phyloP scores from a whole-genome alignment of 2,888 invertebrate genomes.

The Tetranychus piercei region DNA sequence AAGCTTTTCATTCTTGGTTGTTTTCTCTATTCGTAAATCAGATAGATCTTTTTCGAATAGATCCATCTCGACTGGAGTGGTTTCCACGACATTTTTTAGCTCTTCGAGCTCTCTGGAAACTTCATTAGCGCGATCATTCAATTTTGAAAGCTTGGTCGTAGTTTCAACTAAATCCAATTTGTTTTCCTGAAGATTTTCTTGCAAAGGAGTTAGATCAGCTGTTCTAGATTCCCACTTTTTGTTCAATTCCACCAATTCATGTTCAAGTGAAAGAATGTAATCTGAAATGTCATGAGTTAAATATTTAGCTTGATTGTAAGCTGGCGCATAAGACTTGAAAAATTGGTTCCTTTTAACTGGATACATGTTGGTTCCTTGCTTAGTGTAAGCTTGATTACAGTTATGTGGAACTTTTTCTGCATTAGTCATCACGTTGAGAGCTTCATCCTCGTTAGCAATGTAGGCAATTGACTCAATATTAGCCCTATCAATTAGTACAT shows the following conservation, averaged over 20 bases:
- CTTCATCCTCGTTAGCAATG: slow-evolving; percentile 49
- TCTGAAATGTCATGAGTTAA: not conserved
- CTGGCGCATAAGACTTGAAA: slow-evolving; percentile 1
- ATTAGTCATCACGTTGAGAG: slow-evolving; percentile 47
- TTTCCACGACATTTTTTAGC: slow-evolving; percentile 4
- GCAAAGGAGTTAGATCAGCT: not conserved
- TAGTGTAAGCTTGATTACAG: slow-evolving; percentile 29
- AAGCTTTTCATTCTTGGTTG: not conserved
- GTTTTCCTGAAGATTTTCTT: not conserved
- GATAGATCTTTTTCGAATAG: slow-evolving; percentile 5
- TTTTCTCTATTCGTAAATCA: not conserved
- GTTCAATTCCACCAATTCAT: not conserved
- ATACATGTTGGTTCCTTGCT: slow-evolving; percentile 24
- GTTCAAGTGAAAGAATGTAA: not conserved
- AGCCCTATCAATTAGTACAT: slow-evolving; percentile 60
- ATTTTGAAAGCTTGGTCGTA: not conserved
- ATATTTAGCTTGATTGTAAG: not conserved
- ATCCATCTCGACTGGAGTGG: slow-evolving; percentile 16
- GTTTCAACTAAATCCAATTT: not conserved
- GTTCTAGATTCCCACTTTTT: not conserved
- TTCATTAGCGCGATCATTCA: not conserved
- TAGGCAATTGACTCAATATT: slow-evolving; percentile 54
- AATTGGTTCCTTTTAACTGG: slow-evolving; percentile 16
- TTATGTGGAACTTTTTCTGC: slow-evolving; percentile 29
- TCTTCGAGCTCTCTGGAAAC: slow-evolving; percentile 12